Evolutionary conservation across 2,113 vertebrate species (phyloP), one percentile per base, ranked within the genome.

Genomic region (Pseudonaja textilis): DNA sequence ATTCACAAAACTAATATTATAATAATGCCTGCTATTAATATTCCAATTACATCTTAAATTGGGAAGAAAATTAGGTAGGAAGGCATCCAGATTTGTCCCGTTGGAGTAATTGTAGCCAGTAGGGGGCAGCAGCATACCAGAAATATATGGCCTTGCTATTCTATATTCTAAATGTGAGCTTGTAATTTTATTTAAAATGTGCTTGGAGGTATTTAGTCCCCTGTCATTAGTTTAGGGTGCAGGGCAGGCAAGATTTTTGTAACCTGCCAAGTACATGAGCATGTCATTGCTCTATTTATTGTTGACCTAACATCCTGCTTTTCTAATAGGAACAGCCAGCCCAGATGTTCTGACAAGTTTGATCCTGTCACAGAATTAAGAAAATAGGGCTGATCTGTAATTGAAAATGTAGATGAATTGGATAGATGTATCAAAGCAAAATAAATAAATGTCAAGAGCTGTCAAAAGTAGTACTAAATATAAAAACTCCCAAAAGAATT

Each of bases 121-220:
- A 95, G 97, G 91, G 96, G 96, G 95, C 87, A 96, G 95, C 93
- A 96, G 89, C 96, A 59, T n/a, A 87, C 92, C 92, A 91, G 89
- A 42, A 95, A 97, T 14, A 18, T 42, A 0, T 25, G 3, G 0
- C 26, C 2, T 0, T 5, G 1, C 22, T 0, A 0, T 54, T 91
- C 93, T 85, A 14, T 45, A 2, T 0, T 23, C 12, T 5, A 57
- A 81, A 11, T 2, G 45, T 3, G 50, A 54, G 6, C 10, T 50
- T 81, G 22, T 52, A 90, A 88, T 93, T 89, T 45, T 93, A 47
- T 89, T 54, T 89, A 59, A 86, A 61, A n/a, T 61, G 34, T 85
- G 90, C 81, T 93, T 91, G 88, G 88, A 91, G 81, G 25, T 61
- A 69, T 86, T 85, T 86, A 69, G 47, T 45, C 16, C 89, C 26